phyloP scores from a whole-genome alignment of 2,797 vertebrate genomes.

The Oreortyx pictus region DNA sequence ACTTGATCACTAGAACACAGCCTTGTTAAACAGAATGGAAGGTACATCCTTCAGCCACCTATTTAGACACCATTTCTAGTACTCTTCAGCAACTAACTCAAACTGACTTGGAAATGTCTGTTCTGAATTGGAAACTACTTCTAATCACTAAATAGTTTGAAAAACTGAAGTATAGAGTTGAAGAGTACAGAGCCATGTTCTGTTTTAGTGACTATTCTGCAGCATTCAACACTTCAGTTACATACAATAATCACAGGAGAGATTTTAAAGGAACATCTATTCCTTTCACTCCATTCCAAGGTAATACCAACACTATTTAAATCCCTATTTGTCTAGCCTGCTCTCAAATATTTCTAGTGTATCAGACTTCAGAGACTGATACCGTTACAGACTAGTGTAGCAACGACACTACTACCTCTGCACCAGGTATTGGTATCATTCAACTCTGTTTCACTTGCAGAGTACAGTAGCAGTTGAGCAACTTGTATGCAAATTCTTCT shows the following conservation, averaged over 20 bases:
- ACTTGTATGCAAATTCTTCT: background rate
- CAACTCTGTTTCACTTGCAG: background rate
- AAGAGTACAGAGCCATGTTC: background rate
- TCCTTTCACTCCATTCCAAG: background rate
- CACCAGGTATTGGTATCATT: background rate
- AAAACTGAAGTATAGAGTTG: background rate
- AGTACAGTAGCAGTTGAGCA: background rate
- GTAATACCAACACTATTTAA: background rate
- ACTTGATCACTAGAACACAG: background rate
- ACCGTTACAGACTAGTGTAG: background rate
- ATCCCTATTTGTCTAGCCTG: background rate
- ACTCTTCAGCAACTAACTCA: background rate
- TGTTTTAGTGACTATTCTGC: background rate
- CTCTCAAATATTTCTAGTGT: background rate
- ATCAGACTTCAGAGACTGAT: background rate
- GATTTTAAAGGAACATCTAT: background rate
- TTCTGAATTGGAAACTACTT: background rate
- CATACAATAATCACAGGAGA: background rate
- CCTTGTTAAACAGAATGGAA: background rate
- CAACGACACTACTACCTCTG: background rate
- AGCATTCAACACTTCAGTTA: background rate
- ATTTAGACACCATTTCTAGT: background rate
- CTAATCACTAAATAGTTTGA: background rate
- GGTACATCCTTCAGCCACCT: background rate
- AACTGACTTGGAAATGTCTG: background rate